A percentile compares a stretch with the other conserved stretches of the same genome.
Conservation (phyloP, 1,140 invertebrate genomes). For the Scylla paramamosain region DNA sequence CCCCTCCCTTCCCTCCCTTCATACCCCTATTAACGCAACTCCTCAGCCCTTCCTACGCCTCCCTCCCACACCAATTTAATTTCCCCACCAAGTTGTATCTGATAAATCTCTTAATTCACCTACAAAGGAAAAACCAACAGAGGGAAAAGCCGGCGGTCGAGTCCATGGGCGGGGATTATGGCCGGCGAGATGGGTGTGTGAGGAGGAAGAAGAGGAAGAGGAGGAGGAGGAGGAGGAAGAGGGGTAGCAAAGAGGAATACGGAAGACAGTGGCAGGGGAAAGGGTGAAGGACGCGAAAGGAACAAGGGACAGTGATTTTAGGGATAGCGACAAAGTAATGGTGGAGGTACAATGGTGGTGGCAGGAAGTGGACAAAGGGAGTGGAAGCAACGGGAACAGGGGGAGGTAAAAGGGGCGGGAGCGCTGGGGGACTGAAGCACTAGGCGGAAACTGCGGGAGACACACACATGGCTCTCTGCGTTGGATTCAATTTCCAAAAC, state of each 20-base stretch:
- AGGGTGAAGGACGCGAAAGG: not conserved
- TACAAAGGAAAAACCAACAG: not conserved
- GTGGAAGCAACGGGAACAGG: too few relatives aligned
- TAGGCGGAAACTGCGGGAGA: not conserved
- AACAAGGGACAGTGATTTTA: not conserved
- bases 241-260: not conserved
- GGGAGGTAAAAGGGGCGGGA: not conserved
- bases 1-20: not conserved
- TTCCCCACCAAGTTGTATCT: conserved; percentile 16
- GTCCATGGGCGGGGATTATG: not conserved
- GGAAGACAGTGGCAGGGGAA: not conserved
- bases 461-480: not conserved
- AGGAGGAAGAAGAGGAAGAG: not conserved
- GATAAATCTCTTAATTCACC: conserved; percentile 15
- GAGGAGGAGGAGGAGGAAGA: not conserved
- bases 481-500: conserved; percentile 72
- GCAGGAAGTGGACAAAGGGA: not conserved
- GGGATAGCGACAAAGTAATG: not conserved
- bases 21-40: not conserved
- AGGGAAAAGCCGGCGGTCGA: not conserved
- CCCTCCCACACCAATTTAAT: not conserved
- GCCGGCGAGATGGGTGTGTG: not conserved
- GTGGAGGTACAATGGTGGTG: not conserved
- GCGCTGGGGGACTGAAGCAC: not conserved
- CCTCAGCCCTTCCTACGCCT: not conserved